Conservation (phyloP, 2,113 vertebrate species). For the Erythrolamprus reginae region DNA sequence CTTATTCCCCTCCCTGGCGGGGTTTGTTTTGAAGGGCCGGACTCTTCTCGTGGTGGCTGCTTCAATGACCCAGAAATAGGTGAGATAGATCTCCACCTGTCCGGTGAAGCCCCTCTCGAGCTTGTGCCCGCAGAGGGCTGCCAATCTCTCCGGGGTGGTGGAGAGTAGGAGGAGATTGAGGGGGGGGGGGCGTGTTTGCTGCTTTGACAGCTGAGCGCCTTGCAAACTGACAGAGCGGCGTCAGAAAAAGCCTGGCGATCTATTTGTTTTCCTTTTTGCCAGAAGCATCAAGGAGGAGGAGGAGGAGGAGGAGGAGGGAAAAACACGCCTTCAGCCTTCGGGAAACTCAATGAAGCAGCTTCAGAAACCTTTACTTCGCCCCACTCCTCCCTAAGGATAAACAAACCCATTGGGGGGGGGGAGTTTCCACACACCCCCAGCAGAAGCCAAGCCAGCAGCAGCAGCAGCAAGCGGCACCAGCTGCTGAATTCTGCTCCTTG, state of each 20-base stretch:
- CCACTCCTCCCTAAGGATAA: constrained; percentile 3
- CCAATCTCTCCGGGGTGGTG: background rate
- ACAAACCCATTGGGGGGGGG: background rate
- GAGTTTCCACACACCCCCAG: background rate
- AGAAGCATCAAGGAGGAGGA: background rate
- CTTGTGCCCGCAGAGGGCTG: background rate
- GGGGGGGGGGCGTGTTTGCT: background rate
- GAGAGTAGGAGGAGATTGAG: too few relatives aligned
- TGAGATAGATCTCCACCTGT: constrained; percentile 6
- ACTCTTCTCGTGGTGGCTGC: background rate
- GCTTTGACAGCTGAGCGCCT: constrained; percentile 21
- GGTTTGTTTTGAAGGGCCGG: background rate
- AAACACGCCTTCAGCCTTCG: background rate
- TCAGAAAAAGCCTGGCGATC: background rate
- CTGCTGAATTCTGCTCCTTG: background rate
- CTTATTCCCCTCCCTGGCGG: background rate
- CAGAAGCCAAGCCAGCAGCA: constrained; percentile 6
- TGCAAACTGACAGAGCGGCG: background rate
- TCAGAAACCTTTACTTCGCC: background rate
- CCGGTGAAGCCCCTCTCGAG: background rate
- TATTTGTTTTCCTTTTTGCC: constrained; percentile 6
- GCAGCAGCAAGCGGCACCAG: background rate
- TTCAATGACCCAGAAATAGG: background rate
- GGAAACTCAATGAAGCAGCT: constrained; percentile 5
- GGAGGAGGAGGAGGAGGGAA: background rate